Evolutionary conservation across 2,888 invertebrate species (phyloP), one percentile per base, ranked within the genome.

Genomic region (Chironomus riparius): DNA sequence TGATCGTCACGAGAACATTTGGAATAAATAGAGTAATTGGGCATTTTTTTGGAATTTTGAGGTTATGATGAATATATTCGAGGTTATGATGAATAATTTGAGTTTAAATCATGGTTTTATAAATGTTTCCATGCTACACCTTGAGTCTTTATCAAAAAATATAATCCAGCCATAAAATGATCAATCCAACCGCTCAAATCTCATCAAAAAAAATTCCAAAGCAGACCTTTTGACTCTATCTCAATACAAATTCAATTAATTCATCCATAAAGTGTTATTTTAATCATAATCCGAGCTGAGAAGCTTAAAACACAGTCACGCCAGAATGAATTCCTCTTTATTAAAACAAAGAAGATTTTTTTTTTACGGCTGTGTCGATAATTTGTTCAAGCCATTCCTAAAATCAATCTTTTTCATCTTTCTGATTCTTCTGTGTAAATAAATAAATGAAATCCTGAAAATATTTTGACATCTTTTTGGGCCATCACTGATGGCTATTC

Each of bases 221-320:
- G 1, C 56, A 21, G 62, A 62, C 62, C 12, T 50, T 38, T 62
- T 38, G 72, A 61, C 72, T 72, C 61, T 72, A 72, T 72, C 72
- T 38, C 21, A 73, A 62, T 12, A 61, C 15, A 22, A n/a, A n/a
- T 47, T 68, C 65, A 74, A 65, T 74, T 68, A 74, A 74, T 68
- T 74, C 68, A 74, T 74, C 74, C 74, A 74, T 74, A 74, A 74
- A 74, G 74, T 74, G 74, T 74, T 74, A 74, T 68, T 74, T 68
- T 68, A 74, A 74, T 74, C 74, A 68, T 74, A 68, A 56, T 56
- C 15, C 5, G 56, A 18, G 15, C n/a, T 7, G 56, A 56, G 18
- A 56, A 18, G 18, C 18, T 56, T 18, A 18, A 18, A 56, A 6
- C 18, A 56, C n/a, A 56, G 18, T 56, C 18, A 18, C 56, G 18